Conservation (phyloP, 2,888 invertebrate genomes). For the Emmelina monodactyla region DNA sequence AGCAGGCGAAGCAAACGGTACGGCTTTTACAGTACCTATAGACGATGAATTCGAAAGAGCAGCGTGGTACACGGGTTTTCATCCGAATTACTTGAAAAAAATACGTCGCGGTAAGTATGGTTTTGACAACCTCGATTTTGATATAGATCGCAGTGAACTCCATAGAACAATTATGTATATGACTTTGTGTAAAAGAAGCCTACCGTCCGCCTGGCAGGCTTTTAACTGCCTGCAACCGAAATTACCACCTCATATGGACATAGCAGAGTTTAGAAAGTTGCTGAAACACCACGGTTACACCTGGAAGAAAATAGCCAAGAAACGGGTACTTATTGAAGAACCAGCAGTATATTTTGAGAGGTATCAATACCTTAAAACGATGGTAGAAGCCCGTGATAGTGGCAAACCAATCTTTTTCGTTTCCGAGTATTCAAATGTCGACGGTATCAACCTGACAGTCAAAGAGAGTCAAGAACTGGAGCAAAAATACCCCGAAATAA, state of each 20-base stretch:
- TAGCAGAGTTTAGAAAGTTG: background rate
- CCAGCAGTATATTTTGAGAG: background rate
- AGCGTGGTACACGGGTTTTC: background rate
- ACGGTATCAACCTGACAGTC: background rate
- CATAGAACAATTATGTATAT: background rate
- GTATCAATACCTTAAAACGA: background rate
- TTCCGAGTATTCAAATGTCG: background rate
- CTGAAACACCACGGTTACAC: background rate
- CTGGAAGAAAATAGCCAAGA: background rate
- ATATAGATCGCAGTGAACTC: background rate
- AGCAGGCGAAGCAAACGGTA: background rate
- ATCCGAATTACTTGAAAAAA: background rate
- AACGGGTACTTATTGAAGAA: background rate
- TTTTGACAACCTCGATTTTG: background rate
- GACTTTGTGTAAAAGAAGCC: background rate
- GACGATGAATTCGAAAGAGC: background rate
- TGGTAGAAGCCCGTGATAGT: background rate
- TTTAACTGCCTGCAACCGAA: background rate
- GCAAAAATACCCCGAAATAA: background rate
- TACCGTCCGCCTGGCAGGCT: background rate
- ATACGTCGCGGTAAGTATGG: background rate
- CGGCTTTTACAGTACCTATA: background rate
- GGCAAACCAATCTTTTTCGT: background rate
- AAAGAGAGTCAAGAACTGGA: background rate
- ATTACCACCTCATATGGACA: background rate